Evolutionary conservation across 2,888 invertebrate genomes (phyloP).

Genomic region (Drosophila anomalata): DNA sequence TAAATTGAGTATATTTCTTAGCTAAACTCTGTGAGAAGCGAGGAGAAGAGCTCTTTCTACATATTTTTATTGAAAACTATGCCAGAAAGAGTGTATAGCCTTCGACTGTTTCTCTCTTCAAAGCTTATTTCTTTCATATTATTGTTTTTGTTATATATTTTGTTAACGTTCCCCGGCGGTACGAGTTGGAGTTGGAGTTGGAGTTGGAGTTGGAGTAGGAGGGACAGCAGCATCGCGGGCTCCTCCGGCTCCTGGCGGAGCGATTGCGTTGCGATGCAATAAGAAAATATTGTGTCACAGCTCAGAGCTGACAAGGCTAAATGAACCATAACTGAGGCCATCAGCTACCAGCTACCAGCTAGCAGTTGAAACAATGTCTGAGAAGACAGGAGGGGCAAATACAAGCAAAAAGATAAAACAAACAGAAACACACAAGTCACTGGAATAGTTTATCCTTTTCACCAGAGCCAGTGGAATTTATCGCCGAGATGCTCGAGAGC

Average conservation of each 20-base stretch:
- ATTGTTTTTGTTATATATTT: conserved; percentile 31
- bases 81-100: not conserved
- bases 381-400: not conserved
- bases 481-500: conserved; percentile 62
- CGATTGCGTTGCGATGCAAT: conserved; percentile 14
- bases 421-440: not conserved
- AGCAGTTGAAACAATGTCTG: conserved; percentile 6
- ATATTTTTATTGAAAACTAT: not conserved
- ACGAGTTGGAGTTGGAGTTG: no score
- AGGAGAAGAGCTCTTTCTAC: no score
- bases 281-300: conserved; percentile 23
- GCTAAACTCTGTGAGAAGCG: no score
- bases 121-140: not conserved
- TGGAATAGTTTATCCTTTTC: conserved; percentile 44
- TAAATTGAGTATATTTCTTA: no score
- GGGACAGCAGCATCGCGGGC: not conserved
- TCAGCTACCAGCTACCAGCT: conserved; percentile 19
- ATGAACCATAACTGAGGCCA: conserved; percentile 40
- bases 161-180: conserved; percentile 37
- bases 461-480: conserved; percentile 58
- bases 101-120: not conserved
- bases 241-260: not conserved
- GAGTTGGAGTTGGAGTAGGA: no score
- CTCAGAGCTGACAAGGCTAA: conserved; percentile 37
- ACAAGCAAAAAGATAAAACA: not conserved